Evolutionary conservation across 92 coral and sea anemone genomes (phyloP), one percentile per base, ranked within the genome.

Genomic region (Plumapathes pennacea): DNA sequence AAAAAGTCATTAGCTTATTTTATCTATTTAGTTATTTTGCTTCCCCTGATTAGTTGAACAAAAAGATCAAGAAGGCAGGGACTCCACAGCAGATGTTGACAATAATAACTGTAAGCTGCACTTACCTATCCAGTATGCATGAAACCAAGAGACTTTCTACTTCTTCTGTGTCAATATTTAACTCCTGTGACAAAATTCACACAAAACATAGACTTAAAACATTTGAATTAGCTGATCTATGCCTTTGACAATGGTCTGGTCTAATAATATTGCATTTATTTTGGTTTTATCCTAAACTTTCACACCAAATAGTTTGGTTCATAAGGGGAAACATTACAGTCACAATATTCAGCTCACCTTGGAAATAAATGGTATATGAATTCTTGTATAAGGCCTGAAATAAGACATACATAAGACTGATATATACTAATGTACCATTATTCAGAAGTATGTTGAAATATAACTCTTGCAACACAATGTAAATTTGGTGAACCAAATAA

Each of bases 101-200:
- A n/a, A n/a, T n/a, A n/a, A n/a, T n/a, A n/a, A n/a, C n/a, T n/a
- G 14, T 2, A 25, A 12, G 21, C 29, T 6, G 4, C 13, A 46
- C 76, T 71, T 54, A 84, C 95, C 76, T 86, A 57, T 92, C 98
- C 18, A 92, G 71, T 44, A 92, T 92, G 50, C 98, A 92, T 10
- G 96, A 89, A 9, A 92, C 98, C 26, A 92, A 69, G 22, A 92
- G 80, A 67, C 98, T 92, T 50, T 92, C 98, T 18, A 92, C 98
- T 64, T 92, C 98, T 59, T 92, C 98, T 44, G 91, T 84, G 55
- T 89, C 97, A 33, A 92, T 92, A 58, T 92, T 92, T 39, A 92
- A 54, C 59, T 92, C 98, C 95, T 86, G 66, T 5, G 54, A 28
- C 30, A 62, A 50, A 53, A n/a, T n/a, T n/a, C n/a, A n/a, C n/a